Conservation (phyloP, 2,888 invertebrate genomes). For the Epinotia demarniana region DNA sequence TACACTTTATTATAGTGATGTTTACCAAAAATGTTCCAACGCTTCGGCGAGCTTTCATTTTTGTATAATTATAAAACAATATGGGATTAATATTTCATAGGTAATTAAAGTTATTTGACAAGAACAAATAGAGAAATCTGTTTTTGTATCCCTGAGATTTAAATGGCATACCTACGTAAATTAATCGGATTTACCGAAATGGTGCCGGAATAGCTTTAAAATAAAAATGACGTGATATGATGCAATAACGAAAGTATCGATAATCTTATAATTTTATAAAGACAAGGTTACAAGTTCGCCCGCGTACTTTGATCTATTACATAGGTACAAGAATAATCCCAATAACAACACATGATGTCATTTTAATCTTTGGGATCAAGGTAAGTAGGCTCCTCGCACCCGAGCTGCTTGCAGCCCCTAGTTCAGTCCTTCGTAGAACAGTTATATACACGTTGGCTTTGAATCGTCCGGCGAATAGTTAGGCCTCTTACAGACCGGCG, state of each 20-base stretch:
- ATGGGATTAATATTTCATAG: conserved; percentile 37
- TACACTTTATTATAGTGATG: conserved; percentile 33
- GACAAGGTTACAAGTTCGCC: too few species aligned
- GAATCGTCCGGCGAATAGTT: neutral
- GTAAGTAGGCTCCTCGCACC: neutral
- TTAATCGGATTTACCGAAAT: neutral
- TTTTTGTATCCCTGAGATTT: neutral
- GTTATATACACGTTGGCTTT: neutral
- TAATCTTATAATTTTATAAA: too few species aligned
- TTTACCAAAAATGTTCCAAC: conserved; percentile 39
- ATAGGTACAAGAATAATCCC: neutral
- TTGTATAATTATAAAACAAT: conserved; percentile 26
- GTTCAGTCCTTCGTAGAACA: neutral
- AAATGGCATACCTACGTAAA: neutral
- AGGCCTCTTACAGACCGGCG: too few species aligned
- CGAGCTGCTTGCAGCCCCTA: neutral
- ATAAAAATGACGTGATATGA: too few species aligned
- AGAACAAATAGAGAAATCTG: conserved; percentile 33
- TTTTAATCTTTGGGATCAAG: neutral
- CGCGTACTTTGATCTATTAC: too few species aligned
- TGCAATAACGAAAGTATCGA: too few species aligned
- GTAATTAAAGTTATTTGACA: conserved; percentile 27
- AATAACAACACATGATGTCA: neutral
- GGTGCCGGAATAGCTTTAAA: too few species aligned
- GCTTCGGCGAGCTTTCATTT: conserved; percentile 18